Conservation (phyloP, 2,888 invertebrate species). For the Aphidoletes aphidimyza region DNA sequence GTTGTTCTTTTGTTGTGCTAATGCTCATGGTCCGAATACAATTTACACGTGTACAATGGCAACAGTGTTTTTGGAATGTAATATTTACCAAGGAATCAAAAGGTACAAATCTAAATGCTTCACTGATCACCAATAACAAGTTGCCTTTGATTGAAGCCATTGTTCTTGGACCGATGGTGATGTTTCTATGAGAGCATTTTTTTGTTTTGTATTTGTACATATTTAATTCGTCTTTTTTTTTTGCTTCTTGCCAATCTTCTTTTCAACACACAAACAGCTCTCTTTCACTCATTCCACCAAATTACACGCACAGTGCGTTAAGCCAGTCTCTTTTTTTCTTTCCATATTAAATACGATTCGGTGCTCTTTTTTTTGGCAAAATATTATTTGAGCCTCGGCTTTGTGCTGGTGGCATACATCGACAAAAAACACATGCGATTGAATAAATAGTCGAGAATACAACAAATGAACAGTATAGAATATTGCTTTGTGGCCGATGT, state of each 20-base stretch:
- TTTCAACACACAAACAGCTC: too few species aligned
- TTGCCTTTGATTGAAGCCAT: neutral
- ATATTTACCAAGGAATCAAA: neutral
- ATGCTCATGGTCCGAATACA: neutral
- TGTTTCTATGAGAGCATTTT: neutral
- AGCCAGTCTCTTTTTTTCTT: neutral
- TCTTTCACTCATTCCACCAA: neutral
- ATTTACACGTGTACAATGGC: neutral
- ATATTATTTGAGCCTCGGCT: too few species aligned
- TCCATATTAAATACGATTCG: neutral
- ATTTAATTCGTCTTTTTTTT: too few species aligned
- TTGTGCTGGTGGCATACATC: neutral
- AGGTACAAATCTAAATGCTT: neutral
- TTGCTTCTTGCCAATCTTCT: too few species aligned
- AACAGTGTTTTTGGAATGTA: neutral
- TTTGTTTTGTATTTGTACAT: neutral
- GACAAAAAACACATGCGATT: neutral
- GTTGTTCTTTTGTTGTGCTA: neutral
- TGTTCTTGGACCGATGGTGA: neutral
- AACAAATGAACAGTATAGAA: neutral
- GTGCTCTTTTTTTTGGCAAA: neutral
- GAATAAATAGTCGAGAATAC: constrained; percentile 17
- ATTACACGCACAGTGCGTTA: constrained; percentile 9
- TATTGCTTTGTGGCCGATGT: neutral
- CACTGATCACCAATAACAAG: constrained; percentile 16